Evolutionary conservation across 2,113 vertebrate genomes (phyloP).

Genomic region (Terrapene triunguis): DNA sequence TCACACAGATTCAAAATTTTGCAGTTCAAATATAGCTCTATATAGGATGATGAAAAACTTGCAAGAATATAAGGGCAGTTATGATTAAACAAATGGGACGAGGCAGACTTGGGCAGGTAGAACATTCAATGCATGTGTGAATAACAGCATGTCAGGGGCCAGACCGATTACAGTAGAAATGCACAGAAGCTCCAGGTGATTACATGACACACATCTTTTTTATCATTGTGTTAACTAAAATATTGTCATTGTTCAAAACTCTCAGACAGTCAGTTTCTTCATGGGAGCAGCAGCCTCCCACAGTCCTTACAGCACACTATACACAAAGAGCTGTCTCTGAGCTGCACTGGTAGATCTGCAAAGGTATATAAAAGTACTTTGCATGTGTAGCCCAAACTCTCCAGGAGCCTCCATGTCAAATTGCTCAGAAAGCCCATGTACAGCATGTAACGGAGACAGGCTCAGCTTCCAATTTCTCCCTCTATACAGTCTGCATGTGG

Average conservation of each 20-base stretch:
- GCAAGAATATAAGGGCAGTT: neutral
- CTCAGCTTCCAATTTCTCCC: neutral
- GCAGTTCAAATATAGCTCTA: neutral
- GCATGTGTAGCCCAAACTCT: neutral
- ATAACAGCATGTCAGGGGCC: accelerated
- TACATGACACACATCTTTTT: neutral
- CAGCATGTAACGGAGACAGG: neutral
- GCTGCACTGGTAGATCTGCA: neutral
- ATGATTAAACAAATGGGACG: neutral
- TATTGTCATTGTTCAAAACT: neutral
- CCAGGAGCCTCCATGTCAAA: neutral
- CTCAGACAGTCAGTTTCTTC: neutral
- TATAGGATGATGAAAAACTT: neutral
- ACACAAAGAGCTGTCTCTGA: neutral
- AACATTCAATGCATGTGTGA: neutral
- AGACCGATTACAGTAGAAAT: neutral
- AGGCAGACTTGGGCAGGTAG: neutral
- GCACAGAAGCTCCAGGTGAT: neutral
- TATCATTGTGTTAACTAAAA: neutral
- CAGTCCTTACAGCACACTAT: neutral
- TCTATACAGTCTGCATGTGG: neutral
- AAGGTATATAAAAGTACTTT: neutral
- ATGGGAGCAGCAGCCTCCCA: neutral
- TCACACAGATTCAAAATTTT: constrained; percentile 17
- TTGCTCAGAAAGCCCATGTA: neutral